Evolutionary conservation across 1,140 invertebrate genomes (phyloP).

Genomic region (Musca domestica): DNA sequence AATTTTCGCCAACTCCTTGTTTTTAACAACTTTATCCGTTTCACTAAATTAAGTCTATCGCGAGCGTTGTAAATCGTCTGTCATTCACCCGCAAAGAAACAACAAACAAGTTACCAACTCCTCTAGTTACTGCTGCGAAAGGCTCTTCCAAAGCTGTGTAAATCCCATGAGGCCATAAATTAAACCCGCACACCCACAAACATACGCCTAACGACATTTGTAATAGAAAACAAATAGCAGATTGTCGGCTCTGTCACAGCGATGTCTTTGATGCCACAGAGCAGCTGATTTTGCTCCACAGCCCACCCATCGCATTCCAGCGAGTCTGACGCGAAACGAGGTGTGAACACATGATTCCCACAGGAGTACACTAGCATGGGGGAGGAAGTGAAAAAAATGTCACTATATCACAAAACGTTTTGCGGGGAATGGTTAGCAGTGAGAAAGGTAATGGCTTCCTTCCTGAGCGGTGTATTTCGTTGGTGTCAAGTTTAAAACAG

Average conservation of each 20-base stretch:
- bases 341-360: conserved; percentile 13
- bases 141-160: neutral
- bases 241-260: conserved; percentile 1
- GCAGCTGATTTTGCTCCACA: too few relatives aligned
- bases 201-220: too few relatives aligned
- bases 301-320: too few relatives aligned
- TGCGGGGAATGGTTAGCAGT: too few relatives aligned
- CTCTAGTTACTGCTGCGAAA: neutral
- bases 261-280: neutral
- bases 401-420: too few relatives aligned
- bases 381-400: too few relatives aligned
- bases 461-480: too few relatives aligned
- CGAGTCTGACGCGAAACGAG: neutral
- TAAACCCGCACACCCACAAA: neutral
- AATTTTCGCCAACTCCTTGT: too few relatives aligned
- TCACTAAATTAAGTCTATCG: conserved; percentile 7
- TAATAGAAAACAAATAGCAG: neutral
- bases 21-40: conserved; percentile 11
- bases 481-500: too few relatives aligned
- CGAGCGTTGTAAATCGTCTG: too few relatives aligned
- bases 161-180: conserved; percentile 14
- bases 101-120: neutral
- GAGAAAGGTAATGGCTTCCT: too few relatives aligned
- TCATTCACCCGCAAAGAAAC: too few relatives aligned
- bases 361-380: neutral